Conservation (phyloP, 2,113 vertebrate genomes). For the Rhinoptilus africanus region DNA sequence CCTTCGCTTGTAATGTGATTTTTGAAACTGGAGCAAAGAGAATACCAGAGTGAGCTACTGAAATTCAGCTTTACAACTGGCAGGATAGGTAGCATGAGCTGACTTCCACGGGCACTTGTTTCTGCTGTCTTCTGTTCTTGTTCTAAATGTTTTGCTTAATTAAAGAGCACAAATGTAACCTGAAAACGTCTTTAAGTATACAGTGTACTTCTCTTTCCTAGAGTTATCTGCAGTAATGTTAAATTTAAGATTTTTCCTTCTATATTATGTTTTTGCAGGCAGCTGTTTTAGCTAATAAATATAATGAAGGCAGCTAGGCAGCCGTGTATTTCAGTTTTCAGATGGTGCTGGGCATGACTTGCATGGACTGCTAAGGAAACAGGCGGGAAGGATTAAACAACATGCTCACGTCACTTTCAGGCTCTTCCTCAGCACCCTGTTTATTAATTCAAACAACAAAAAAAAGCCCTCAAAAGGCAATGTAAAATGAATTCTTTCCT, state of each 20-base stretch:
- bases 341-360: neutral
- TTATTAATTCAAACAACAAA: neutral
- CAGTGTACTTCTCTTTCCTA: neutral
- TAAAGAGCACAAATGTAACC: neutral
- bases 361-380: neutral
- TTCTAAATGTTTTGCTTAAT: neutral
- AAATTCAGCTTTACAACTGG: neutral
- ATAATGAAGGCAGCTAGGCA: neutral
- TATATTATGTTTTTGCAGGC: neutral
- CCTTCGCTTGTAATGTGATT: neutral
- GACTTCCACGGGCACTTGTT: neutral
- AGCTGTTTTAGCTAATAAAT: neutral
- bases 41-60: neutral
- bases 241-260: neutral
- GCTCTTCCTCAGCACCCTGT: neutral
- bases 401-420: neutral
- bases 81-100: neutral
- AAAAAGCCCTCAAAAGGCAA: neutral
- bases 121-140: neutral
- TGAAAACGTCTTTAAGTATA: neutral
- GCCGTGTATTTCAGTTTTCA: neutral
- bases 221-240: neutral
- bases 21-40: neutral
- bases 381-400: neutral
- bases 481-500: neutral